Percentiles rank a stretch among this genome's conserved stretches.
These are phyloP conservation scores for Clostera curtula DNA, from an alignment of 2,888 invertebrate species.

Conservation along the genomic window DNA sequence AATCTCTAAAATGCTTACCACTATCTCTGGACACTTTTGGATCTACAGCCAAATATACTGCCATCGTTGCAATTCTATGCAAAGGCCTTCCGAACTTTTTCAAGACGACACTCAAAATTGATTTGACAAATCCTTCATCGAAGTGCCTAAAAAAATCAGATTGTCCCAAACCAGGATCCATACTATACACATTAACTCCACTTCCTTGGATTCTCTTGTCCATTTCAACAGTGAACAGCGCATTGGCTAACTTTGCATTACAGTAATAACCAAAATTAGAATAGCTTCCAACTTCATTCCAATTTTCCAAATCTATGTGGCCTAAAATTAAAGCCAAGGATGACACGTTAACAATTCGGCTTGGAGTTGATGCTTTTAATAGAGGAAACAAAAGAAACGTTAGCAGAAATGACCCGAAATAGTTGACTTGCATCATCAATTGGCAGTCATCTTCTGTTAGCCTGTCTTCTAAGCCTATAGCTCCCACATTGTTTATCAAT, in stretches of 20 bases:
- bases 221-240: constrained; percentile 70
- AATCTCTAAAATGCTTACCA: constrained; percentile 52
- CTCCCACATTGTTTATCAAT: constrained; percentile 66
- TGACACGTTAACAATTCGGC: constrained; percentile 45
- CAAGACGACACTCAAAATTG: constrained; percentile 29
- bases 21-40: constrained; percentile 33
- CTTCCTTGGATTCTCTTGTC: constrained; percentile 38
- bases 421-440: constrained; percentile 75
- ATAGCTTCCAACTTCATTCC: constrained; percentile 80
- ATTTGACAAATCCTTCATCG: constrained; percentile 23
- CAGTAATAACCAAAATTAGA: constrained; percentile 75
- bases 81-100: constrained; percentile 33
- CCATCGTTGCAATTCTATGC: constrained; percentile 37
- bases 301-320: constrained; percentile 79
- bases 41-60: constrained; percentile 45
- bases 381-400: constrained; percentile 47
- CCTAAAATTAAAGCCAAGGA: constrained; percentile 80
- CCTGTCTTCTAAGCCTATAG: constrained; percentile 51
- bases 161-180: constrained; percentile 89
- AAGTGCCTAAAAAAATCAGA: constrained; percentile 82
- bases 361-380: constrained; percentile 42
- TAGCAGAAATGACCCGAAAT: constrained; percentile 47
- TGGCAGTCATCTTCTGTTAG: constrained; percentile 77
- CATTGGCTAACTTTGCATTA: constrained; percentile 46
- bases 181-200: constrained; percentile 83